Conservation (phyloP, 1,140 invertebrate genomes). For the Hirudo medicinalis region DNA sequence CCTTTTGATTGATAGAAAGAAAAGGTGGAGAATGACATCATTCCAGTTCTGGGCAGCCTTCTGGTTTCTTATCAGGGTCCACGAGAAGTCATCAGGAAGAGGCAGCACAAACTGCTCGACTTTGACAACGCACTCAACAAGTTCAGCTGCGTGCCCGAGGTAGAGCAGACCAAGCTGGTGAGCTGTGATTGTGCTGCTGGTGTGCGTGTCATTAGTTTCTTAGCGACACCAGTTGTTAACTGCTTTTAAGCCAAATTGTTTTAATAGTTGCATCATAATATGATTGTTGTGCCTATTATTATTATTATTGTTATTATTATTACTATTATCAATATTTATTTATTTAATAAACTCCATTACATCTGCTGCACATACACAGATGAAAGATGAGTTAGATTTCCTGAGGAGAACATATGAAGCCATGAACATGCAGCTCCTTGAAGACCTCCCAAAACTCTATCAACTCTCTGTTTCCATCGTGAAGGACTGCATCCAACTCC, state of each 20-base stretch:
- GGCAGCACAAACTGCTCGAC: constrained; percentile 53
- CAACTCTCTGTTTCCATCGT: constrained; percentile 44
- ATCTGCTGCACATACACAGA: constrained; percentile 33
- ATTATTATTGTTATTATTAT: too few relatives aligned
- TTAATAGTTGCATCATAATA: not conserved
- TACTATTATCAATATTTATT: too few relatives aligned
- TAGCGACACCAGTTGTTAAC: not conserved
- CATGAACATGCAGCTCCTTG: constrained; percentile 51
- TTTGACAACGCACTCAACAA: constrained; percentile 42
- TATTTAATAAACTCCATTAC: not conserved
- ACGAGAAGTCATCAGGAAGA: constrained; percentile 49
- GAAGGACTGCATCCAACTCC: constrained; percentile 45
- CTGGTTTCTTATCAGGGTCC: constrained; percentile 47
- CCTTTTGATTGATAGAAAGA: constrained; percentile 31
- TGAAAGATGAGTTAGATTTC: constrained; percentile 45
- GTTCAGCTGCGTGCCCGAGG: not conserved
- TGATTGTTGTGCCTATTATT: not conserved
- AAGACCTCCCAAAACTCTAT: constrained; percentile 51
- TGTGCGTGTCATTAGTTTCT: not conserved
- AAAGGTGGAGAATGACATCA: constrained; percentile 40
- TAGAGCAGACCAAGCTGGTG: constrained; percentile 7
- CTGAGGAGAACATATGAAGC: constrained; percentile 52
- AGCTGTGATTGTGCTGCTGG: not conserved
- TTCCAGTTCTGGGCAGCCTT: constrained; percentile 45
- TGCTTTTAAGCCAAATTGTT: not conserved